A percentile compares a stretch with the other conserved stretches of the same genome.
Evolutionary conservation across 2,113 vertebrate species (phyloP).

Genomic region (Morone saxatilis): DNA sequence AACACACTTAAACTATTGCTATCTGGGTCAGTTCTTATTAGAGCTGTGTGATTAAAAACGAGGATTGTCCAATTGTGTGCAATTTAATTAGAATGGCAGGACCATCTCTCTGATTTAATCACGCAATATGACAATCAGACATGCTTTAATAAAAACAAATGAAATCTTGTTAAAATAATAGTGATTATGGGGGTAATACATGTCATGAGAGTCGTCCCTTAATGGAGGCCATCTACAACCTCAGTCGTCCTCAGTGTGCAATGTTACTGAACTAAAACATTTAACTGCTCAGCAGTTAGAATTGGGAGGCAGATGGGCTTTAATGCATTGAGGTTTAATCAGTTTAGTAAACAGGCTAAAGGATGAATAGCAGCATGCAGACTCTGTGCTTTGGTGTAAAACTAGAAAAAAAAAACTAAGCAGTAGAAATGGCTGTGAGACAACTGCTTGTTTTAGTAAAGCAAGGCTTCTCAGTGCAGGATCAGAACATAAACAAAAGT

Average conservation of each 20-base stretch:
- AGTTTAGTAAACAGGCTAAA: slow-evolving; percentile 34
- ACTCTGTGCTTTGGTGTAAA: slow-evolving; percentile 17
- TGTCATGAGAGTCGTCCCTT: slow-evolving; percentile 41
- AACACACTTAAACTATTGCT: slow-evolving; percentile 50
- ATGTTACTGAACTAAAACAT: slow-evolving; percentile 50
- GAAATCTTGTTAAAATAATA: slow-evolving; percentile 70
- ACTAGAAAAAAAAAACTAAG: neutral
- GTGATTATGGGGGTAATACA: slow-evolving; percentile 57
- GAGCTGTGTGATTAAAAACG: slow-evolving; percentile 64
- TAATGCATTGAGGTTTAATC: slow-evolving; percentile 57
- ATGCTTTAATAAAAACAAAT: slow-evolving; percentile 72
- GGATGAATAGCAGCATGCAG: slow-evolving; percentile 2
- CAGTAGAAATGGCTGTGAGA: neutral
- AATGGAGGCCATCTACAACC: slow-evolving; percentile 42
- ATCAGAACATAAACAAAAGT: slow-evolving; percentile 17
- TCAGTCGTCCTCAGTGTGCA: slow-evolving; percentile 21
- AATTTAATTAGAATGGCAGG: slow-evolving; percentile 66
- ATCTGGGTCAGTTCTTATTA: slow-evolving; percentile 63
- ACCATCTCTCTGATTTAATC: slow-evolving; percentile 69
- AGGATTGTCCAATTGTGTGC: slow-evolving; percentile 53
- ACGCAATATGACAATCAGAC: slow-evolving; percentile 54
- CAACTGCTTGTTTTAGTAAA: neutral
- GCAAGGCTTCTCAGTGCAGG: neutral
- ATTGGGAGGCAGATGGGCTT: slow-evolving; percentile 34
- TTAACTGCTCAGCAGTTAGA: slow-evolving; percentile 38